Evolutionary conservation across 2,888 invertebrate species (phyloP), one percentile per base, ranked within the genome.

Genomic region (Drosophila heteroneura): DNA sequence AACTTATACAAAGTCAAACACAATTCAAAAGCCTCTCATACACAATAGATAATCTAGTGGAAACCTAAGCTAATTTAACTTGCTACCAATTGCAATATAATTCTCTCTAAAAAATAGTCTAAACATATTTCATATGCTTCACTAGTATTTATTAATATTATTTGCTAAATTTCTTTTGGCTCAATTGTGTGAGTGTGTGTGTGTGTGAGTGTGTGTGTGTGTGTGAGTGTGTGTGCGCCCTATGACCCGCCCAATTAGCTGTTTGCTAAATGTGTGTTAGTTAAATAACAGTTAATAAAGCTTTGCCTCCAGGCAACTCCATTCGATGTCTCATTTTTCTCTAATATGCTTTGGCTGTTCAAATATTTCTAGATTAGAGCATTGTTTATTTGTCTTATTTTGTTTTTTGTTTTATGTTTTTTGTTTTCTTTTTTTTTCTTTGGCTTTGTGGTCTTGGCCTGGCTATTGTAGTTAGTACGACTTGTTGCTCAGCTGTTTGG

Each of bases 321-420:
- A 69, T 87, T 85, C 88, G 88, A 88, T 88, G 88, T 85, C 76
- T 59, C 57, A 28, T 59, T 51, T 35, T 63, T 63, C 37, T 16
- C 26, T 9, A n/a, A 32, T 47, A 1, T 33, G 19, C 19, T 54
- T 76, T 76, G 80, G 73, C 80, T 79, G 22, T 58, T 75, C 22
- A 33, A 49, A n/a, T 68, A 52, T 57, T 35, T 68, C 33, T 68
- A 68, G 51, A 22, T 65, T 47, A 47, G 56, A 39, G 37, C 39
- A 44, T 16, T 57, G 12, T 14, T 28, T 35, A 14, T 61, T 63
- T 33, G 9, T 26, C 37, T 35, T 14, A 16, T 22, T 26, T 26
- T 44, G 33, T 28, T 58, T 22, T 30, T 5, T 4, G 14, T 57
- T 26, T 1, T 16, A 6, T 6, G 14, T 35, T 35, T 33, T 4